Evolutionary conservation across 2,888 invertebrate species (phyloP).

Genomic region (Cheilosia grossa): DNA sequence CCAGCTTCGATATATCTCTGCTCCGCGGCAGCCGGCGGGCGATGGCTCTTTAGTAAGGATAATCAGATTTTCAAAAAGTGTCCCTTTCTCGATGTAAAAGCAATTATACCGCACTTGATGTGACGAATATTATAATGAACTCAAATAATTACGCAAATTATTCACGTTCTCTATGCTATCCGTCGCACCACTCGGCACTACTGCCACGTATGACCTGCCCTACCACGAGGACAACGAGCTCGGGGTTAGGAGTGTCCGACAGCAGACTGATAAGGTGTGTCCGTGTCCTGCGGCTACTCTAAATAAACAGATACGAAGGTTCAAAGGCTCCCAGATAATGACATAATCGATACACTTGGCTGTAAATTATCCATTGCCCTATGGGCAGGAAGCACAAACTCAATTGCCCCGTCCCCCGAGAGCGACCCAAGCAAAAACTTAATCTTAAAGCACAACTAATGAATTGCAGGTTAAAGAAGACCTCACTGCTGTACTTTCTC

Average conservation of each 20-base stretch:
- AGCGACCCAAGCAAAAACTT: conserved; percentile 6
- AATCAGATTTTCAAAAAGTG: conserved; percentile 17
- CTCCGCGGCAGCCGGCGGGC: neutral
- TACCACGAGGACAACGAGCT: neutral
- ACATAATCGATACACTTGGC: conserved; percentile 61
- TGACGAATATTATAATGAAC: too few species aligned
- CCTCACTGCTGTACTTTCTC: neutral
- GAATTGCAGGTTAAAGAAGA: conserved; percentile 8
- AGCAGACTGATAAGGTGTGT: conserved; percentile 67
- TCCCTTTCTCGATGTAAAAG: conserved; percentile 35
- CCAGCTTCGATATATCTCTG: neutral
- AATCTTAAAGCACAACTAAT: conserved; percentile 27
- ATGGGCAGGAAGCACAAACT: conserved; percentile 40
- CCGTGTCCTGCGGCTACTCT: conserved; percentile 52
- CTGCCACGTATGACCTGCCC: conserved; percentile 33
- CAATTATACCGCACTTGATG: conserved; percentile 20
- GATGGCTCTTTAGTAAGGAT: neutral
- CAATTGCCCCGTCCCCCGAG: conserved; percentile 30
- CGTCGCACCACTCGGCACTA: neutral
- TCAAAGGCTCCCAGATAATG: conserved; percentile 55
- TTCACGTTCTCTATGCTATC: too few species aligned
- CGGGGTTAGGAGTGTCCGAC: conserved; percentile 31
- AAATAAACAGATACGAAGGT: conserved; percentile 46
- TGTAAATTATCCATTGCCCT: conserved; percentile 60
- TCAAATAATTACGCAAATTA: neutral